Evolutionary conservation across 2,113 vertebrate genomes (phyloP), one percentile per base, ranked within the genome.

Genomic region (Coracopsis vasa): DNA sequence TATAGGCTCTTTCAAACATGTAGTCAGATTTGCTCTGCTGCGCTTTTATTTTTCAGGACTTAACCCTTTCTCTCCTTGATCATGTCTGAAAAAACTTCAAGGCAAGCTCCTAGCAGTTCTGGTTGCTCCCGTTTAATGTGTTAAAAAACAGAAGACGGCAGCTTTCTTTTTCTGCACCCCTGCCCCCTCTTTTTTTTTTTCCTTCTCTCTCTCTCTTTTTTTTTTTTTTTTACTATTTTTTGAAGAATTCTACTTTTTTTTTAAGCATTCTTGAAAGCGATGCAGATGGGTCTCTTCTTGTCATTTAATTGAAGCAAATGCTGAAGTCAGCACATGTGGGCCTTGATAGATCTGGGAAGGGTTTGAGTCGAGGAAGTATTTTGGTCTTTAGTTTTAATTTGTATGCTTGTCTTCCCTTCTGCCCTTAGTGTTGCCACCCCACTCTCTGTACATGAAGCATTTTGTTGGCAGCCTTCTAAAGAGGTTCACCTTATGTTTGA

Each of bases 1-100:
- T 98, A 98, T 97, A 97, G 98, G 97, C 97, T 97, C 97, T 98
- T 98, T 97, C 97, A 95, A 97, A 98, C 96, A 95, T 83, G 97
- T 97, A 97, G 95, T 97, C 97, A 95, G 96, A 97, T 98, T 97
- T 98, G 98, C 98, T 98, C 95, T 71, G 94, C 89, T 97, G 97
- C 95, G 91, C 85, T 95, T 97, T 97, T 97, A 96, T 96, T 96
- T 94, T 97, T 96, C 94, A 60, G 87, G 86, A 75, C 83, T 98
- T 98, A 98, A 98, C 98, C 94, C 97, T 89, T 98, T 97, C 74
- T 88, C 45, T 91, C 39, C 96, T 81, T 54, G 39, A 65, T 95
- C 3, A 12, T 82, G 53, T 16, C 79, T 69, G 48, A 25, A 61
- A 8, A 86, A 96, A 86, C 91, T 94, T 86, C 60, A 19, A 94